Percentiles rank a stretch among this genome's conserved stretches.
These are phyloP conservation scores for Phainopepla nitens DNA, from an alignment of 2,113 vertebrate species.

Conservation along the genomic window DNA sequence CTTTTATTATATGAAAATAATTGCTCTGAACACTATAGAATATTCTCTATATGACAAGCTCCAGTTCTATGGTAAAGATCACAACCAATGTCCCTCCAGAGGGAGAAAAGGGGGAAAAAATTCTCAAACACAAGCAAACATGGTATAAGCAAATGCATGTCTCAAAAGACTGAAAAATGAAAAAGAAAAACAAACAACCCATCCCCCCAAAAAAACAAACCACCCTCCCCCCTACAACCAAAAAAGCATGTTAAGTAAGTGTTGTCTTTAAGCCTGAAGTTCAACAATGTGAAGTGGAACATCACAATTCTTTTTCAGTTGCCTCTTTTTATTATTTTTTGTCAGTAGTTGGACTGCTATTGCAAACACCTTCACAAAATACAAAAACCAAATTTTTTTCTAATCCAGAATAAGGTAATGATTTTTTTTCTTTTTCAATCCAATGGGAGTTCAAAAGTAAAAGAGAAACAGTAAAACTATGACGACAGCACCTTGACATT, in stretches of 20 bases:
- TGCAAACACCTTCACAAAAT: constrained; percentile 96
- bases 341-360: constrained; percentile 93
- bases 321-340: constrained; percentile 84
- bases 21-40: not conserved
- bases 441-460: constrained; percentile 84
- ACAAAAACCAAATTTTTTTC: constrained; percentile 85
- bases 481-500: constrained; percentile 99
- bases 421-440: constrained; percentile 72
- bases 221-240: not conserved
- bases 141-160: constrained; percentile 35
- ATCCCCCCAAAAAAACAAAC: not conserved
- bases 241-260: not conserved
- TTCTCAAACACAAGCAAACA: constrained; percentile 44
- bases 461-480: constrained; percentile 91
- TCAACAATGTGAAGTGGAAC: constrained; percentile 59
- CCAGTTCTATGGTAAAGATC: not conserved
- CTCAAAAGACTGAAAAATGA: constrained; percentile 28
- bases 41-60: not conserved
- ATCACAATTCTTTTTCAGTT: constrained; percentile 83
- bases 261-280: constrained; percentile 21
- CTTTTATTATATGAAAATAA: constrained; percentile 10
- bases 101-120: not conserved
- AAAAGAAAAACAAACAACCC: not conserved
- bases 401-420: constrained; percentile 84
- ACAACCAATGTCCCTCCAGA: constrained; percentile 20